These are phyloP conservation scores for Drosophila nigricruria DNA, from an alignment of 2,888 invertebrate species.

Conservation along the genomic window DNA sequence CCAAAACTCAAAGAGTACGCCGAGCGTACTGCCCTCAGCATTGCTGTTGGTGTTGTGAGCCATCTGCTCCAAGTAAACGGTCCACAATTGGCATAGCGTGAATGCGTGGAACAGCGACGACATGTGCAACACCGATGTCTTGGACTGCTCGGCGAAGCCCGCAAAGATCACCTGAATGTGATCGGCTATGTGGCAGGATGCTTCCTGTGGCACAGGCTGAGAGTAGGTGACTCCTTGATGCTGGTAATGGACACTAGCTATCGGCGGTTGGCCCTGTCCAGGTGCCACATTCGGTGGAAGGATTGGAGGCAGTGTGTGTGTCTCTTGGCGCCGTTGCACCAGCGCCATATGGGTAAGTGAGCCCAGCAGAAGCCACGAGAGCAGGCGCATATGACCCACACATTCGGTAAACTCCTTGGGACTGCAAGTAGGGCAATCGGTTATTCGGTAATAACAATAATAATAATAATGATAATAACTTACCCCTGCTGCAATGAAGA, in stretches of 20 bases:
- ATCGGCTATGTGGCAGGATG: conserved; percentile 98
- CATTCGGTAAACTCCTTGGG: conserved; percentile 98
- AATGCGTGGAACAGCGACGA: conserved; percentile 98
- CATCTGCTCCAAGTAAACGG: conserved; percentile 97
- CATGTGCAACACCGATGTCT: conserved; percentile 97
- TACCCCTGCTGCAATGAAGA: conserved; percentile 93
- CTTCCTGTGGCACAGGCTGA: conserved; percentile 97
- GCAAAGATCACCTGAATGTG: conserved; percentile 98
- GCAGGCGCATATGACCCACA: conserved; percentile 95
- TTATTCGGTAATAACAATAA: not conserved
- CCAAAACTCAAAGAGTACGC: conserved; percentile 98
- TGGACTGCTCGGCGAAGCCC: conserved; percentile 98
- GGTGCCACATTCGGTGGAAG: conserved; percentile 46
- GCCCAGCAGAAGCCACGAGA: conserved; percentile 98
- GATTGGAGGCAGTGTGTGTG: conserved; percentile 65
- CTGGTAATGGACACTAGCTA: conserved; percentile 73
- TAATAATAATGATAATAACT: conserved; percentile 3
- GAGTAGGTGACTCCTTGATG: conserved; percentile 85
- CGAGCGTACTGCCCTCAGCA: conserved; percentile 91
- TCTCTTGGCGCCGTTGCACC: conserved; percentile 78
- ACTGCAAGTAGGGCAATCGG: conserved; percentile 85
- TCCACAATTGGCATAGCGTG: conserved; percentile 99
- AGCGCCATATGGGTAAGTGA: conserved; percentile 95
- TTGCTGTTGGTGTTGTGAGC: conserved; percentile 89
- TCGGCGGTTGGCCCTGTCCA: conserved; percentile 46